Base-by-base conservation (phyloP, 2,113 vertebrate genomes). In the Mungos mungo region DNA sequence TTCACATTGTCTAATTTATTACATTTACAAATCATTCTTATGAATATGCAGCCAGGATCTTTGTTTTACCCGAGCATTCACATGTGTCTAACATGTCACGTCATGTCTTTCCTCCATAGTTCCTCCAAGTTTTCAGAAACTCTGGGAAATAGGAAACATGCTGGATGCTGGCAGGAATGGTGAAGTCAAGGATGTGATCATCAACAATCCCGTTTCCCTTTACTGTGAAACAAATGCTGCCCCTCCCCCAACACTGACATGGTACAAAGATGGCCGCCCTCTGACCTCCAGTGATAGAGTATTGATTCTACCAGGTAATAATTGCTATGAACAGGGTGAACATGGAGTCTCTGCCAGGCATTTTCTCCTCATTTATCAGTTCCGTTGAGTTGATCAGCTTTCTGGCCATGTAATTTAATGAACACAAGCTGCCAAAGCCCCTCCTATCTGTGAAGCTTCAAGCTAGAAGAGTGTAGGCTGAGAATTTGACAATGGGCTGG, bases 221-320 rank as follows among this genome's bases (percentile, higher is more conserved):
- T 99, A 99, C 95, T 99, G 99, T 88, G 99, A 99, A 97, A 99
- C 99, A 90, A 99, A 99, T 0, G 99, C 99, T 18, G 99, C 99
- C 5, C 99, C 99, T 2, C 99, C 99, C 41, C 99, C 99, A 0
- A 99, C 99, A 1, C 99, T 99, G 57, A 99, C 99, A 0, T 99
- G 99, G 99, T 99, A 99, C 98, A 99, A 99, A 98, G 99, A 99
- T 63, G 99, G 99, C 18, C 98, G 88, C 0, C 98, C 98, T 27
- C 95, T 99, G 96, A 98, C 98, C 50, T 99, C 99, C 3, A 99
- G 96, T 87, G 99, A 99, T 85, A 99, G 98, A 98, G 99, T 99
- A 12, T 96, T 99, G 45, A 98, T 99, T 98, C 96, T 99, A 80
- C 99, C 99, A 98, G 99, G 99, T 99, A 91, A 97, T 97, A 86